Percentiles rank a stretch among this genome's conserved stretches.
These are phyloP conservation scores for Colinus virginianus DNA, from an alignment of 2,113 vertebrate species.

Conservation along the genomic window DNA sequence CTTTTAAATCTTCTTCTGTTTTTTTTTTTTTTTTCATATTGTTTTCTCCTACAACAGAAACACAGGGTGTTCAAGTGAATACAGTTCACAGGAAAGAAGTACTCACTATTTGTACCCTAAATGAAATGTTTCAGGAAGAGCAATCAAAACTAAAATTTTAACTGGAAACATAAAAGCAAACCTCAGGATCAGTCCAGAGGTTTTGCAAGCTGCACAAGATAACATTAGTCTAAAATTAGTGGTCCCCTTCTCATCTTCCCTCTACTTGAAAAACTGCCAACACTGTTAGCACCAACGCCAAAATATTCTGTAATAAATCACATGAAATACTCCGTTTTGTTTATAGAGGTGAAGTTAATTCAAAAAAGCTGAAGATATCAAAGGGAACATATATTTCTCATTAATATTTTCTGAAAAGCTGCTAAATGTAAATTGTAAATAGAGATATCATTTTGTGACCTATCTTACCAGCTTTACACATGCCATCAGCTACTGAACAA, in stretches of 20 bases:
- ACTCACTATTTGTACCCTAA: neutral
- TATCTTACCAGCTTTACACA: neutral
- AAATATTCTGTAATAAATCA: slow-evolving; percentile 16
- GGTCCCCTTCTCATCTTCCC: slow-evolving; percentile 20
- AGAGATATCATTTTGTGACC: neutral
- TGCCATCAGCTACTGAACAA: neutral
- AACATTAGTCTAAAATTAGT: neutral
- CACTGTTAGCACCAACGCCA: slow-evolving; percentile 19
- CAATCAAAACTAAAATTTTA: neutral
- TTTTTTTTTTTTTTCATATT: neutral
- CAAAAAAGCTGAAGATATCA: slow-evolving; percentile 1
- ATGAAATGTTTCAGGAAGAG: neutral
- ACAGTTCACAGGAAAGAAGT: neutral
- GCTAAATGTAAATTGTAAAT: slow-evolving; percentile 18
- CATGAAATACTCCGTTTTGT: neutral
- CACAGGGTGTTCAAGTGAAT: neutral
- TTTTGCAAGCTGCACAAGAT: neutral
- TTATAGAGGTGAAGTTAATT: slow-evolving; percentile 13
- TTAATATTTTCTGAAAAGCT: neutral
- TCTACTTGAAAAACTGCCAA: slow-evolving; percentile 24
- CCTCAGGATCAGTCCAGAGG: neutral
- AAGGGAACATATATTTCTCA: slow-evolving; percentile 31
- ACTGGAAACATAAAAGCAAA: neutral
- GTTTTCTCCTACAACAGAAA: neutral
- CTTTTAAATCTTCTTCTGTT: neutral